phyloP scores from a whole-genome alignment of 2,113 vertebrate genomes.

The Coryphaenoides rupestris region DNA sequence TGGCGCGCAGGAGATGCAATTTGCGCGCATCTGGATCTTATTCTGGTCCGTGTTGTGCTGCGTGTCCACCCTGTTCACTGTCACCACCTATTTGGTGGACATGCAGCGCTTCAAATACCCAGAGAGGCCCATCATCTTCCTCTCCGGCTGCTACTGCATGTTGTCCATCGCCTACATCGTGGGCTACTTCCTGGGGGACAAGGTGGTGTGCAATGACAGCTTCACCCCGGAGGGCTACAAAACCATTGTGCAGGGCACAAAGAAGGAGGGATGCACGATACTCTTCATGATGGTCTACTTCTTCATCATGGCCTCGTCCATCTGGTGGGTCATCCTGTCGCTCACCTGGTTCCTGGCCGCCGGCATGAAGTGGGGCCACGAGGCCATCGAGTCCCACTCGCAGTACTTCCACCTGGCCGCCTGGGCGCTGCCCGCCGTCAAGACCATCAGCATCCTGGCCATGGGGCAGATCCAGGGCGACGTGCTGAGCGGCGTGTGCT shows the following conservation, averaged over 20 bases:
- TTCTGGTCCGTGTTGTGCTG: conserved; percentile 95
- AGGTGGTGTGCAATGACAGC: conserved; percentile 88
- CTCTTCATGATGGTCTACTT: conserved; percentile 99
- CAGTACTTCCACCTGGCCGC: conserved; percentile 97
- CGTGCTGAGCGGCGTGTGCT: conserved; percentile 91
- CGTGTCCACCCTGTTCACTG: conserved; percentile 93
- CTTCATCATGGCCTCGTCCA: conserved; percentile 97
- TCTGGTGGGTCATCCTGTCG: conserved; percentile 98
- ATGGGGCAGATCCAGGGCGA: conserved; percentile 96
- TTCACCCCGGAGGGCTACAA: conserved; percentile 86
- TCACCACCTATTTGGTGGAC: conserved; percentile 95
- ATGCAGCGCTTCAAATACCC: conserved; percentile 98
- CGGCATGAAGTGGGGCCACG: conserved; percentile 98
- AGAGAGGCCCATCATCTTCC: conserved; percentile 93
- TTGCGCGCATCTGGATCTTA: conserved; percentile 94
- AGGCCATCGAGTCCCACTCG: conserved; percentile 95
- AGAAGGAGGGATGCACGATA: conserved; percentile 97
- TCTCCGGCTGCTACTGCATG: conserved; percentile 98
- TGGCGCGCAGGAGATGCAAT: conserved; percentile 88
- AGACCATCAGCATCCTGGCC: conserved; percentile 96
- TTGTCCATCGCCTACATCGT: conserved; percentile 97
- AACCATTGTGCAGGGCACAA: conserved; percentile 94
- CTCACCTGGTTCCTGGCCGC: conserved; percentile 98
- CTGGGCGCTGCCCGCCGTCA: conserved; percentile 93
- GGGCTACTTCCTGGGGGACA: conserved; percentile 89